Conservation (phyloP, 35 echinoderm and acorn worm genomes). For the Anneissia japonica region DNA sequence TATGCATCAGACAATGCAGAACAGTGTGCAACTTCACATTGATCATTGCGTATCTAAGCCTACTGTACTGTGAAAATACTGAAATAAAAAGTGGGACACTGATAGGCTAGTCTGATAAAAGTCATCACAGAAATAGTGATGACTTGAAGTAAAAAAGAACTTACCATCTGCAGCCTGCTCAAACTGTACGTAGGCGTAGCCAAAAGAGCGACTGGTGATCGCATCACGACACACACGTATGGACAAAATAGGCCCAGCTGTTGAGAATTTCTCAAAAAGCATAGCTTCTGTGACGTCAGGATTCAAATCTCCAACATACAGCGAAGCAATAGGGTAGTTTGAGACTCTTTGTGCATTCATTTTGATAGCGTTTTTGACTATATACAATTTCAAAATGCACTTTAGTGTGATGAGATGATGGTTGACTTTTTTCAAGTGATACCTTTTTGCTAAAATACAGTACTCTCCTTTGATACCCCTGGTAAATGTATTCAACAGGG, state of each 20-base stretch:
- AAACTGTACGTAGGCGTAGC: constrained; percentile 94
- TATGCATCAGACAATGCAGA: too few relatives aligned
- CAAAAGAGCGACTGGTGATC: constrained; percentile 72
- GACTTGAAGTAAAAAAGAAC: too few relatives aligned
- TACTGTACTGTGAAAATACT: too few relatives aligned
- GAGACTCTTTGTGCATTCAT: constrained; percentile 35
- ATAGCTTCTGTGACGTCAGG: constrained; percentile 83
- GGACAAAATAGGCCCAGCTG: constrained; percentile 76
- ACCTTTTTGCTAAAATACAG: too few relatives aligned
- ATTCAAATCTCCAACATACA: constrained; percentile 88
- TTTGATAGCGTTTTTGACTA: background rate
- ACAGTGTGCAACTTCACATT: too few relatives aligned
- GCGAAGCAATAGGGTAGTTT: constrained; percentile 77
- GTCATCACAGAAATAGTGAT: too few relatives aligned
- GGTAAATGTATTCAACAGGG: background rate
- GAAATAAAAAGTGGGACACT: too few relatives aligned
- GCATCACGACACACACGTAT: constrained; percentile 91
- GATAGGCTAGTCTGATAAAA: too few relatives aligned
- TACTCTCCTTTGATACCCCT: background rate
- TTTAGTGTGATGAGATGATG: too few relatives aligned
- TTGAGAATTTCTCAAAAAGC: constrained; percentile 91
- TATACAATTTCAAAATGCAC: background rate
- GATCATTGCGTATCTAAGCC: too few relatives aligned
- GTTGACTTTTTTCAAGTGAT: too few relatives aligned
- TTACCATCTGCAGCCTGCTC: constrained; percentile 92